Percentiles rank a stretch among this genome's conserved stretches.
Evolutionary conservation across 2,888 invertebrate species (phyloP).

Genomic region (Plemyria rubiginata): DNA sequence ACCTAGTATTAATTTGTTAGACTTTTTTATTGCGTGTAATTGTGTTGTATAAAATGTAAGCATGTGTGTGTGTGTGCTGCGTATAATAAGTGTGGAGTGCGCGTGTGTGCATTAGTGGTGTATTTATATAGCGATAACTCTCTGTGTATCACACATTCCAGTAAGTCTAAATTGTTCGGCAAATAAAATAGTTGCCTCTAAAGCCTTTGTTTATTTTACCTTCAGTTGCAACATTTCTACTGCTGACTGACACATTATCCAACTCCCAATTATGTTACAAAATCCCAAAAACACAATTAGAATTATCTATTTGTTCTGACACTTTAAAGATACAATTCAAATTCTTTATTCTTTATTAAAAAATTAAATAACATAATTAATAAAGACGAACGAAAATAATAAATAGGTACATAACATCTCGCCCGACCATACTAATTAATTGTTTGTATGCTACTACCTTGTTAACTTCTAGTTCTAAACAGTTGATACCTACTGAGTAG

Average conservation of each 20-base stretch:
- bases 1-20: constrained; percentile 30
- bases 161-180: constrained; percentile 45
- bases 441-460: too few species aligned
- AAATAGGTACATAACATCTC: too few species aligned
- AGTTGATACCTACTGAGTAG: too few species aligned
- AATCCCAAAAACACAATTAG: too few species aligned
- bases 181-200: constrained; percentile 50
- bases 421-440: too few species aligned
- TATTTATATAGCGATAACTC: constrained; percentile 57
- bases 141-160: constrained; percentile 43
- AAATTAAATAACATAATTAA: too few species aligned
- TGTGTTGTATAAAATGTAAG: constrained; percentile 36
- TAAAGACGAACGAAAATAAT: too few species aligned
- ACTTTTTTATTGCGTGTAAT: constrained; percentile 34
- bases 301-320: too few species aligned
- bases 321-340: too few species aligned
- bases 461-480: too few species aligned
- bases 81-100: constrained; percentile 33
- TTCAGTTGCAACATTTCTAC: neutral
- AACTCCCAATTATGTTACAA: too few species aligned
- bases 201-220: constrained; percentile 27
- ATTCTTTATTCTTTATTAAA: too few species aligned
- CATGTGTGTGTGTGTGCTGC: constrained; percentile 26
- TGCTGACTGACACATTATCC: neutral
- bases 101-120: constrained; percentile 35